A percentile compares a stretch with the other conserved stretches of the same genome.
These are phyloP conservation scores for Scalopus aquaticus DNA, from an alignment of 2,113 vertebrate genomes.

Conservation along the genomic window DNA sequence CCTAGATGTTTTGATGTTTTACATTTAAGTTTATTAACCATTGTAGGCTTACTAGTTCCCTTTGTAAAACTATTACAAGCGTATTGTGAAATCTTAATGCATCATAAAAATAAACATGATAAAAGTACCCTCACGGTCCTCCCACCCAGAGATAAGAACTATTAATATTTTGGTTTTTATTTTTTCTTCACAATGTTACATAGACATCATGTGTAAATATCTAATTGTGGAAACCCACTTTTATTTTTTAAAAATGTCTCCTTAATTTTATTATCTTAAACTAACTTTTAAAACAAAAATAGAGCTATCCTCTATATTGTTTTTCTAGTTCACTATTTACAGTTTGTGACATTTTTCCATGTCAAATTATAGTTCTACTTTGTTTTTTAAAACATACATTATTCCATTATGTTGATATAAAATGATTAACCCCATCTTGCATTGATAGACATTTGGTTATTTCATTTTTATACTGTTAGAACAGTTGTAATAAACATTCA, in stretches of 20 bases:
- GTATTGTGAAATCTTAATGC: background rate
- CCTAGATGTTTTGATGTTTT: conserved; percentile 24
- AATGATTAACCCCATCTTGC: background rate
- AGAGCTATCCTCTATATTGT: background rate
- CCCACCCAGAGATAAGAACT: background rate
- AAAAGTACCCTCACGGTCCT: background rate
- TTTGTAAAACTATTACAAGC: conserved; percentile 12
- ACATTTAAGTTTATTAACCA: background rate
- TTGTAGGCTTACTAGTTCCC: conserved; percentile 3
- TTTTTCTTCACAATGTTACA: background rate
- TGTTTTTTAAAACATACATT: conserved; percentile 1
- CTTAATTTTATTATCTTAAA: no score
- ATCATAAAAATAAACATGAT: background rate
- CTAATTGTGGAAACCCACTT: conserved; percentile 4
- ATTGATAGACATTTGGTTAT: background rate
- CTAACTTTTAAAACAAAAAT: background rate
- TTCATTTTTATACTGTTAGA: background rate
- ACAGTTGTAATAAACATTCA: background rate
- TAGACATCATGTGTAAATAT: background rate
- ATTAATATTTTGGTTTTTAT: background rate
- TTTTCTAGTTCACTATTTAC: conserved; percentile 31
- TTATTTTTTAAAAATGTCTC: background rate
- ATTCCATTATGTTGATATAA: background rate
- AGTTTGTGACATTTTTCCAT: background rate
- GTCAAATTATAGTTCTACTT: background rate